Percentiles rank a stretch among this genome's conserved stretches.
Conservation (phyloP, 2,797 vertebrate genomes). For the Chanos chanos region DNA sequence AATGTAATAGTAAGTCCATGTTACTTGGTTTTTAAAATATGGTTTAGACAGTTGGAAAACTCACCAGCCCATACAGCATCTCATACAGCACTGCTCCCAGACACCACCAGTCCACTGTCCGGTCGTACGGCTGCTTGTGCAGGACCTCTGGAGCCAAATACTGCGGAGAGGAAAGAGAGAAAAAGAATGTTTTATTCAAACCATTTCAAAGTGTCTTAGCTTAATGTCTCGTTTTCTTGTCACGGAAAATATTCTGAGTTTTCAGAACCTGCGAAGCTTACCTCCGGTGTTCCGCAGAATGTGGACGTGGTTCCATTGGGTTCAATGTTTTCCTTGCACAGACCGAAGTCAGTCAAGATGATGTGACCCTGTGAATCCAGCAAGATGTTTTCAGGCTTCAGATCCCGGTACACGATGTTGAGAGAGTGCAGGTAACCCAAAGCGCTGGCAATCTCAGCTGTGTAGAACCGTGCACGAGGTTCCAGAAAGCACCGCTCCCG, state of each 20-base stretch:
- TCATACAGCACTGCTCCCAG: constrained; percentile 95
- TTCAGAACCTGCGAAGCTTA: constrained; percentile 58
- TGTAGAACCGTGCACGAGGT: constrained; percentile 92
- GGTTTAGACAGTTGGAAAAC: constrained; percentile 37
- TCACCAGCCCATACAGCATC: constrained; percentile 98
- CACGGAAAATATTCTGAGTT: constrained; percentile 1
- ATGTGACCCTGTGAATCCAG: constrained; percentile 97
- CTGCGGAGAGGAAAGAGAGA: constrained; percentile 56
- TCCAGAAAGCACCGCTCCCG: constrained; percentile 96
- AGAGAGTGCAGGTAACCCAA: constrained; percentile 96
- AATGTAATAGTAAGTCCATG: too few species aligned
- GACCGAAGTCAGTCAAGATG: constrained; percentile 94
- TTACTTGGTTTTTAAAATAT: too few species aligned
- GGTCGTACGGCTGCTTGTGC: constrained; percentile 97
- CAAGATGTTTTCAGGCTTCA: constrained; percentile 98
- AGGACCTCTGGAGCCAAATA: constrained; percentile 97
- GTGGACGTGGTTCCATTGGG: constrained; percentile 96
- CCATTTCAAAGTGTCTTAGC: not conserved
- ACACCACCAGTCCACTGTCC: constrained; percentile 99
- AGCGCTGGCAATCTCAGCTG: constrained; percentile 96
- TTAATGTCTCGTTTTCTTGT: not conserved
- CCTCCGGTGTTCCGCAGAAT: constrained; percentile 98
- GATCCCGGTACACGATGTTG: constrained; percentile 96
- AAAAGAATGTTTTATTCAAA: not conserved
- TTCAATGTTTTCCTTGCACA: constrained; percentile 99